Evolutionary conservation across 1,140 invertebrate genomes (phyloP).

Genomic region (Drosophila sproati): DNA sequence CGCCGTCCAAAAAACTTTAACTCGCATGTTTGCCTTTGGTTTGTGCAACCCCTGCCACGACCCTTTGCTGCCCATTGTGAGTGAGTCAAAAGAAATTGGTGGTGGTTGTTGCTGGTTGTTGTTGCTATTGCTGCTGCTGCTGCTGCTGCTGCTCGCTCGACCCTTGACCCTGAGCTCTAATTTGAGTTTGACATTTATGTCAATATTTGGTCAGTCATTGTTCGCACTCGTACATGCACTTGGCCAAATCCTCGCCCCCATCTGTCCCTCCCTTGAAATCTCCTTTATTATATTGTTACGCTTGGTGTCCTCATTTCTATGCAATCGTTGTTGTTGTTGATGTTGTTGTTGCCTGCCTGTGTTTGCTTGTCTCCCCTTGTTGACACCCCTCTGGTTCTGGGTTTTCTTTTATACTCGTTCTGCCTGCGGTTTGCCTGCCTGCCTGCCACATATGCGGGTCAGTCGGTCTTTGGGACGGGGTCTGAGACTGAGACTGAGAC

Average conservation of each 20-base stretch:
- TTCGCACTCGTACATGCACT: constrained; percentile 57
- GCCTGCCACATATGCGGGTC: constrained; percentile 66
- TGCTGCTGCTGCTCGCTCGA: constrained; percentile 27
- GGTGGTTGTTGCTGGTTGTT: constrained; percentile 24
- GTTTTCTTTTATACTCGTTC: constrained; percentile 6
- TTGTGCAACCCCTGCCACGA: constrained; percentile 31
- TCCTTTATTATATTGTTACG: constrained; percentile 79
- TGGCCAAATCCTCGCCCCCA: background rate
- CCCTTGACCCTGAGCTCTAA: constrained; percentile 84
- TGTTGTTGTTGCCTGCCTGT: constrained; percentile 9
- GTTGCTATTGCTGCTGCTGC: too few relatives aligned
- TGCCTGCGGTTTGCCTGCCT: background rate
- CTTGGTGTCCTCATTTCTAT: constrained; percentile 67
- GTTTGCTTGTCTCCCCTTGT: constrained; percentile 24
- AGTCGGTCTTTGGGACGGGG: background rate
- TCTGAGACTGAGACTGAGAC: too few relatives aligned
- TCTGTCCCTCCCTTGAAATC: constrained; percentile 2
- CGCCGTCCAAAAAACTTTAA: constrained; percentile 51
- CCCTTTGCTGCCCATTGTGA: background rate
- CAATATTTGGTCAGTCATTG: constrained; percentile 84
- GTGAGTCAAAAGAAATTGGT: constrained; percentile 9
- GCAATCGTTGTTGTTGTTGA: constrained; percentile 6
- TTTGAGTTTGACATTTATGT: constrained; percentile 84
- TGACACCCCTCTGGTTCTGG: constrained; percentile 8
- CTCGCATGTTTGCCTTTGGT: constrained; percentile 58